Evolutionary conservation across 1,140 invertebrate species (phyloP).

Genomic region (Lepidotrigona ventralis): DNA sequence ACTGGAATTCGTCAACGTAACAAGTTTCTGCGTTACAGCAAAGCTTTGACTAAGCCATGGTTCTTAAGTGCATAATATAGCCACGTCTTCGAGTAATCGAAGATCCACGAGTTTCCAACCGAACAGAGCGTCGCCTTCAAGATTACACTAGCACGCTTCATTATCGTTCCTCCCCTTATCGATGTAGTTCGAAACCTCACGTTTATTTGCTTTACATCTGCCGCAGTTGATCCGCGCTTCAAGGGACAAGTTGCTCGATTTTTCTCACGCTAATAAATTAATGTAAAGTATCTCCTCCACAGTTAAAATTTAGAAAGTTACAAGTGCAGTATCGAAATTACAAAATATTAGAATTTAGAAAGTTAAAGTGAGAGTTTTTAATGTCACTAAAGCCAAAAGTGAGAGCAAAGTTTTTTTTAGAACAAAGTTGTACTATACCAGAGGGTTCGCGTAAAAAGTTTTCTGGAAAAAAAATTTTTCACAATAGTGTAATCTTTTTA

Average conservation of each 20-base stretch:
- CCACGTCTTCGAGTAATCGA: slow-evolving; percentile 5
- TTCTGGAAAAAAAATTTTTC: too few relatives aligned
- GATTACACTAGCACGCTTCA: neutral
- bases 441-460: too few relatives aligned
- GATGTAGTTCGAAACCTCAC: neutral
- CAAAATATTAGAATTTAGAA: too few relatives aligned
- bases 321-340: too few relatives aligned
- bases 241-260: neutral
- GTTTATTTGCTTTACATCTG: neutral
- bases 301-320: too few relatives aligned
- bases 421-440: too few relatives aligned
- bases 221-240: neutral
- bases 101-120: slow-evolving; percentile 15
- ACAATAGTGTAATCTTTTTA: too few relatives aligned
- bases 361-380: too few relatives aligned
- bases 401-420: too few relatives aligned
- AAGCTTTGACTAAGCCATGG: neutral
- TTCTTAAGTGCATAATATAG: slow-evolving; percentile 5
- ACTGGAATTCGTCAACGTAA: neutral
- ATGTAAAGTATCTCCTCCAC: neutral
- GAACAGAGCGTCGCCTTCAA: slow-evolving; percentile 1
- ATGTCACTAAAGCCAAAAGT: too few relatives aligned
- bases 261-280: neutral
- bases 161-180: slow-evolving; percentile 14
- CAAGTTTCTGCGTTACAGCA: neutral